These are phyloP conservation scores for Charadrius vociferus DNA, from an alignment of 2,113 vertebrate genomes.

Conservation along the genomic window DNA sequence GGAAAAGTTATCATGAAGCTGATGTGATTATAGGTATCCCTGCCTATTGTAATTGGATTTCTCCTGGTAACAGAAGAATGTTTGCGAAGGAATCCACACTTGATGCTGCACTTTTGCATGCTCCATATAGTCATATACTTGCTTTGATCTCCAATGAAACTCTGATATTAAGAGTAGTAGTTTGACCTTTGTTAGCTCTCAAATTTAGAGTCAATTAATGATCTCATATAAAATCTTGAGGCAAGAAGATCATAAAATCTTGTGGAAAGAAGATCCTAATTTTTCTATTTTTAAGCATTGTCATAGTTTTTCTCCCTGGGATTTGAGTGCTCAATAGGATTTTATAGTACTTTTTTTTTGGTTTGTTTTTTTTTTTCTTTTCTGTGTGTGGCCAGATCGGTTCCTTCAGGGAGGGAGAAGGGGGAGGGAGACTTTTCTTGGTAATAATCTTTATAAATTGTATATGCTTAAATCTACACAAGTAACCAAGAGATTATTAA, in stretches of 20 bases:
- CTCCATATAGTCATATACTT: not conserved
- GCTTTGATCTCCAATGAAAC: not conserved
- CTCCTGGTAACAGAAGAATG: not conserved
- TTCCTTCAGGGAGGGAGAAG: not conserved
- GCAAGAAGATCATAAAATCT: not conserved
- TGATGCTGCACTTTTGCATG: not conserved
- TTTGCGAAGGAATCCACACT: not conserved
- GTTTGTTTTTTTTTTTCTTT: not conserved
- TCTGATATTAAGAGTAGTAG: not conserved
- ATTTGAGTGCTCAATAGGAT: not conserved
- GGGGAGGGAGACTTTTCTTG: not conserved
- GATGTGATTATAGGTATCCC: conserved; percentile 30
- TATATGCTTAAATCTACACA: not conserved
- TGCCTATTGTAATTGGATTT: conserved; percentile 41
- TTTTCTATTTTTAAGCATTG: not conserved
- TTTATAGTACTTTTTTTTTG: not conserved
- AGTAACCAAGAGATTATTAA: not conserved
- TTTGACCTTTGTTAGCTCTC: not conserved
- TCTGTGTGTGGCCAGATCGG: not conserved
- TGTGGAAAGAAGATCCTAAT: not conserved
- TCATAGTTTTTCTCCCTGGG: not conserved
- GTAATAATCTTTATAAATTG: not conserved
- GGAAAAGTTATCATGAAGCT: not conserved
- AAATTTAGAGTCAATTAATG: not conserved
- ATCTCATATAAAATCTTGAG: not conserved